Evolutionary conservation across 2,113 vertebrate genomes (phyloP).

Genomic region (Sebastes fasciatus): DNA sequence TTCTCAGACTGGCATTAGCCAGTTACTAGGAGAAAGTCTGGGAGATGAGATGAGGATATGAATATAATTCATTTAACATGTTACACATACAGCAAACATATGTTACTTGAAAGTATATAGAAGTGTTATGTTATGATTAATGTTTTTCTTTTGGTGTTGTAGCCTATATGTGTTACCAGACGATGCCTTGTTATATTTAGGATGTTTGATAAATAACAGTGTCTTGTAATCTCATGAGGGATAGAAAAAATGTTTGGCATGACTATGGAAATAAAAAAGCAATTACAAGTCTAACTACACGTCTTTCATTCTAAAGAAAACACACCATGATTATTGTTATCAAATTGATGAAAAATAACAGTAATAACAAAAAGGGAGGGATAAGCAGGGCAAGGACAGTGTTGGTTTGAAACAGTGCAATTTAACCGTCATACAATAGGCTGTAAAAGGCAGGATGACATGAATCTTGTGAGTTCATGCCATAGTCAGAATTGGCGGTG

Average conservation of each 20-base stretch:
- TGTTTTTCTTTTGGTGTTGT: neutral
- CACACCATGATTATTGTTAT: neutral
- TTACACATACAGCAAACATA: neutral
- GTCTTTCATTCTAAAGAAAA: neutral
- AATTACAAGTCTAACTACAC: neutral
- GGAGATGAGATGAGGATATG: too few species aligned
- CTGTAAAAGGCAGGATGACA: conserved; percentile 12
- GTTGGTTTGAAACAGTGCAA: neutral
- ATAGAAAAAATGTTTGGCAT: neutral
- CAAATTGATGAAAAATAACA: neutral
- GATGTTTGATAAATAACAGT: neutral
- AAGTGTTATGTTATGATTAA: neutral
- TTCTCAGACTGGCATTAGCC: too few species aligned
- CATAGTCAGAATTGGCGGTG: conserved; percentile 13
- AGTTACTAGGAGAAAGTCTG: neutral
- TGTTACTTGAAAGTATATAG: neutral
- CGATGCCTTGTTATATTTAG: neutral
- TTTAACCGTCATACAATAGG: neutral
- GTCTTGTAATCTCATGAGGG: too few species aligned
- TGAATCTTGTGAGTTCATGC: conserved; percentile 6
- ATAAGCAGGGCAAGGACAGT: neutral
- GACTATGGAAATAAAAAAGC: neutral
- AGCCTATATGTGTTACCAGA: neutral
- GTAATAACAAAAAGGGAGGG: neutral
- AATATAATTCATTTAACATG: neutral